Evolutionary conservation across 2,888 invertebrate species (phyloP).

Genomic region (Craniophora ligustri): DNA sequence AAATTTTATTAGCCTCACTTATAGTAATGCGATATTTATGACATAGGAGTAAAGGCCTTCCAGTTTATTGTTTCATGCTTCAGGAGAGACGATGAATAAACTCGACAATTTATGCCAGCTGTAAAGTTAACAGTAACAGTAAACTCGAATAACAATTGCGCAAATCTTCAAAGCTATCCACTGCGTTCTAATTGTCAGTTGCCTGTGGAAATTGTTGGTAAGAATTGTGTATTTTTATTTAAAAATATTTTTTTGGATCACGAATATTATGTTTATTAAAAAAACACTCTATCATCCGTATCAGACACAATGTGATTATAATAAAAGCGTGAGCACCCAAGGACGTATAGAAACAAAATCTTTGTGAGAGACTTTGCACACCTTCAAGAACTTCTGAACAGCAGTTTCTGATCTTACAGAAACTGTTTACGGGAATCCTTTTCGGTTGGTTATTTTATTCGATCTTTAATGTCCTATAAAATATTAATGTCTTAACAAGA

Average conservation of each 20-base stretch:
- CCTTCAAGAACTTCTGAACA: too few relatives aligned
- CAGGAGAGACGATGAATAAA: conserved; percentile 77
- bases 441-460: too few relatives aligned
- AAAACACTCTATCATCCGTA: too few relatives aligned
- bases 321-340: too few relatives aligned
- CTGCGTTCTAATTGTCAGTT: conserved; percentile 55
- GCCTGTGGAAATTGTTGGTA: conserved; percentile 16
- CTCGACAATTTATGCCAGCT: conserved; percentile 74
- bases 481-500: too few relatives aligned
- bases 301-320: too few relatives aligned
- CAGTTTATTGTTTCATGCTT: conserved; percentile 82
- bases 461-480: too few relatives aligned
- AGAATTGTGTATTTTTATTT: conserved; percentile 10
- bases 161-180: conserved; percentile 61
- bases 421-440: too few relatives aligned
- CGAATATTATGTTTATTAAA: too few relatives aligned
- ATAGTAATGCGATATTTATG: conserved; percentile 84
- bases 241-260: background rate
- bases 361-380: too few relatives aligned
- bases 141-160: conserved; percentile 66
- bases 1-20: conserved; percentile 81
- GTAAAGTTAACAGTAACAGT: conserved; percentile 72
- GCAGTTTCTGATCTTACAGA: too few relatives aligned
- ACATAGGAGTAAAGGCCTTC: conserved; percentile 70
- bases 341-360: too few relatives aligned